Conservation (phyloP, 2,888 invertebrate species). For the Hoplodrina blanda region DNA sequence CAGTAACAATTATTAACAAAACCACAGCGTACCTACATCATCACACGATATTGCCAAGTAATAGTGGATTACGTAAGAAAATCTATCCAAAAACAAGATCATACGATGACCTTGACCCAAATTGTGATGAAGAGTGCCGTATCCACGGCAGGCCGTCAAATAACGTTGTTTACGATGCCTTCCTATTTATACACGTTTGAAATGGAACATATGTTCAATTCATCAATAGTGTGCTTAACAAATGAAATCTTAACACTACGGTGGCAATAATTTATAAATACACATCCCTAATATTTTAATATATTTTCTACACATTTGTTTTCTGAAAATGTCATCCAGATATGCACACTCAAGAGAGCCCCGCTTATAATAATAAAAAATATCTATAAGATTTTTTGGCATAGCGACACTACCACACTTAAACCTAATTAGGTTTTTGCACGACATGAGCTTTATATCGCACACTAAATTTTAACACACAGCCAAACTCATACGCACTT, state of each 20-base stretch:
- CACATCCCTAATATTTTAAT: slow-evolving; percentile 24
- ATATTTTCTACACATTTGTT: slow-evolving; percentile 25
- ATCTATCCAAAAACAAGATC: slow-evolving; percentile 60
- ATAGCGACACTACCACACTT: slow-evolving; percentile 48
- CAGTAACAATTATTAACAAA: slow-evolving; percentile 69
- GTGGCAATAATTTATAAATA: slow-evolving; percentile 22
- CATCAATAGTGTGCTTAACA: slow-evolving; percentile 21
- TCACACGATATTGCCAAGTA: slow-evolving; percentile 32
- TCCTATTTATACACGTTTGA: slow-evolving; percentile 48
- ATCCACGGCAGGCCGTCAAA: slow-evolving; percentile 52
- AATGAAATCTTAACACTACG: slow-evolving; percentile 20
- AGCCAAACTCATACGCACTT: slow-evolving; percentile 71
- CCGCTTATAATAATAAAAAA: slow-evolving; percentile 34
- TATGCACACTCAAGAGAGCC: slow-evolving; percentile 36
- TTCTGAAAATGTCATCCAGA: slow-evolving; percentile 16
- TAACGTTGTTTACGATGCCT: slow-evolving; percentile 67
- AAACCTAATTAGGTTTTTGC: slow-evolving; percentile 61
- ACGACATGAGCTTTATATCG: slow-evolving; percentile 73
- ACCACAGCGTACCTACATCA: slow-evolving; percentile 53
- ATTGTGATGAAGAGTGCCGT: slow-evolving; percentile 73
- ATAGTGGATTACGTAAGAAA: slow-evolving; percentile 30
- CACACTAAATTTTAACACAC: slow-evolving; percentile 81
- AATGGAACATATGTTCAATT: slow-evolving; percentile 31
- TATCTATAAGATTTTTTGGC: slow-evolving; percentile 18
- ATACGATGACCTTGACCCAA: slow-evolving; percentile 88